A percentile compares a stretch with the other conserved stretches of the same genome.
Evolutionary conservation across 1,140 invertebrate genomes (phyloP).

Genomic region (Dreissena polymorpha): DNA sequence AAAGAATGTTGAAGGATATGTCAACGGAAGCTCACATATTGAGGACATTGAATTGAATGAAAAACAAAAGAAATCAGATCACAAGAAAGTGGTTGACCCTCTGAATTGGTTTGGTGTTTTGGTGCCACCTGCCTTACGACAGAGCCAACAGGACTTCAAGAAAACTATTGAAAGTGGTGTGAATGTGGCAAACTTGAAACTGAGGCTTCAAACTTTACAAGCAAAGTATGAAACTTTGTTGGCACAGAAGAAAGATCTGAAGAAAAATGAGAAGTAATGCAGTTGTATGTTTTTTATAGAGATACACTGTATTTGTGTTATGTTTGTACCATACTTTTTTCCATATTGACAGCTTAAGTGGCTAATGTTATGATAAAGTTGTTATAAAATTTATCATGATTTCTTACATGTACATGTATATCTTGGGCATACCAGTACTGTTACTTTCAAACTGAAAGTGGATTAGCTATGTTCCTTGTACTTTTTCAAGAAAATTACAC

Average conservation of each 20-base stretch:
- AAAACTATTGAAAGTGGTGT: constrained; percentile 19
- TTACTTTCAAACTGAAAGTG: too few species aligned
- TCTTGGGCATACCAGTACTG: too few species aligned
- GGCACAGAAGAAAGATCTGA: constrained; percentile 18
- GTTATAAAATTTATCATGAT: too few species aligned
- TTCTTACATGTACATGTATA: too few species aligned
- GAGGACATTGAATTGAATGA: constrained; percentile 7
- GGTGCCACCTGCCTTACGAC: constrained; percentile 63
- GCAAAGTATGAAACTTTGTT: constrained; percentile 16
- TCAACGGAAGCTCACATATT: neutral
- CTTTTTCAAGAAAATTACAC: too few species aligned
- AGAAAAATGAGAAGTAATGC: neutral
- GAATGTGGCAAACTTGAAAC: constrained; percentile 53
- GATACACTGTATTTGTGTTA: too few species aligned
- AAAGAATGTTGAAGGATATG: neutral
- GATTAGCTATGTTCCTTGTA: too few species aligned
- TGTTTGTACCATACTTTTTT: too few species aligned
- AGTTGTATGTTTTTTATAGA: too few species aligned
- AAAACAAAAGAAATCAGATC: neutral
- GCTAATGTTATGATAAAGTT: too few species aligned
- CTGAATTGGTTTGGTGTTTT: constrained; percentile 69
- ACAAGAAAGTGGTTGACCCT: constrained; percentile 50
- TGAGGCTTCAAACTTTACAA: constrained; percentile 42
- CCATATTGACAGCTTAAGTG: too few species aligned
- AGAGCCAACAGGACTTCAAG: constrained; percentile 62